phyloP scores from a whole-genome alignment of 2,888 invertebrate genomes.

The Atethmia centrago region DNA sequence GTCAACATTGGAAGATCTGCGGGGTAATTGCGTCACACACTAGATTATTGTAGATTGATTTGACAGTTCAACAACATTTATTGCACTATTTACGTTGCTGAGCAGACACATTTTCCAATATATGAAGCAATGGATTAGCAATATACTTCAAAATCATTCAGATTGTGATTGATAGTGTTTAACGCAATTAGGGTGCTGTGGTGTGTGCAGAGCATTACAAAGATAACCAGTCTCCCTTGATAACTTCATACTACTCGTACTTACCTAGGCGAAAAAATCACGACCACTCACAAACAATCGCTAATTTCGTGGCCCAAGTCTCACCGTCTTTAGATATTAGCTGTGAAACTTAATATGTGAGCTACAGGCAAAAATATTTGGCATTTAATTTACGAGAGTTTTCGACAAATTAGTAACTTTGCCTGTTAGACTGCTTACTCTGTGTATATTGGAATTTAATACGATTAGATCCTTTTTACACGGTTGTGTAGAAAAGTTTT shows the following conservation, averaged over 20 bases:
- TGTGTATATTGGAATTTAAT: constrained; percentile 58
- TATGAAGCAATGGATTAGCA: no score
- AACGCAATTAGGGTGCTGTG: no score
- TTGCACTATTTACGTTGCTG: no score
- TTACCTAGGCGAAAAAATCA: neutral
- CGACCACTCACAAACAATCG: neutral
- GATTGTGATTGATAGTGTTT: no score
- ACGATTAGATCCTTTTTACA: constrained; percentile 55
- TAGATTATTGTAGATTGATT: no score
- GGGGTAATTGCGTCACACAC: no score
- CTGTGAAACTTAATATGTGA: constrained; percentile 70
- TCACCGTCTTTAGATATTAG: constrained; percentile 63
- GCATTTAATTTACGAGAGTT: constrained; percentile 69
- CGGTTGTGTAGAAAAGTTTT: constrained; percentile 39
- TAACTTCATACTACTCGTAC: neutral
- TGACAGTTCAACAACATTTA: no score
- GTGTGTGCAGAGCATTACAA: no score
- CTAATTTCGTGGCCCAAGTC: constrained; percentile 42
- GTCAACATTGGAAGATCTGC: neutral
- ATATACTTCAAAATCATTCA: no score
- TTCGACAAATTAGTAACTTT: constrained; percentile 65
- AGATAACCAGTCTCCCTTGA: neutral
- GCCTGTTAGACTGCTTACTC: constrained; percentile 49
- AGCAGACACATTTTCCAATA: no score
- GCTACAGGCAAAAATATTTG: constrained; percentile 67